A percentile compares a stretch with the other conserved stretches of the same genome.
These are phyloP conservation scores for Fregata magnificens DNA, from an alignment of 2,113 vertebrate genomes.

Conservation along the genomic window DNA sequence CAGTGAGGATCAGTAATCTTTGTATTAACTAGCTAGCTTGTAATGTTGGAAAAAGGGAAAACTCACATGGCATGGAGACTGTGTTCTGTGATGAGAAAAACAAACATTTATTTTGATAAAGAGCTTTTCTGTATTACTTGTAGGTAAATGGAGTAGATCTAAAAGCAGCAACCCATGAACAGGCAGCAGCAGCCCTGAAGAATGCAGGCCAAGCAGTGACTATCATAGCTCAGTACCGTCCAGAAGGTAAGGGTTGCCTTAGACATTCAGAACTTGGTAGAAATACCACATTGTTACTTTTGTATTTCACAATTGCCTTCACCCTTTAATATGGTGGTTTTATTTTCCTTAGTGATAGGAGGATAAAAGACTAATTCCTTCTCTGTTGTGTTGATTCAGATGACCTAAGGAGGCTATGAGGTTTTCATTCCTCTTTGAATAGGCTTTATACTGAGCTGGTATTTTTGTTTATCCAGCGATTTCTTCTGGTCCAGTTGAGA, in stretches of 20 bases:
- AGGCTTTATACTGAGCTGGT: neutral
- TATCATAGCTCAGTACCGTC: conserved; percentile 94
- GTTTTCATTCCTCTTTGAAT: neutral
- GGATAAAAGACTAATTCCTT: neutral
- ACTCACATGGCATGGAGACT: neutral
- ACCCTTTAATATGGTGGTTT: neutral
- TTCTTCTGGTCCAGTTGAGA: neutral
- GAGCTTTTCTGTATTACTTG: neutral
- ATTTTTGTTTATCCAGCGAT: neutral
- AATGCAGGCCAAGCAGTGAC: conserved; percentile 96
- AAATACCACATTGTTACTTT: neutral
- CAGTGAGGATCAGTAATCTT: neutral
- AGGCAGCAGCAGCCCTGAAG: conserved; percentile 93
- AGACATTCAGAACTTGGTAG: neutral
- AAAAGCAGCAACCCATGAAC: conserved; percentile 91
- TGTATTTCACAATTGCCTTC: neutral
- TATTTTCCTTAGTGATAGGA: neutral
- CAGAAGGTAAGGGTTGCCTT: conserved; percentile 84
- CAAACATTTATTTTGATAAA: neutral
- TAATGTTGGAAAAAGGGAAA: neutral
- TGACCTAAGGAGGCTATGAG: neutral
- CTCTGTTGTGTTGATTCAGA: neutral
- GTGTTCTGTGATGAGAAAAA: neutral
- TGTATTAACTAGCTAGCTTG: neutral
- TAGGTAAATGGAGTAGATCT: conserved; percentile 96